Evolutionary conservation across 2,113 vertebrate genomes (phyloP).

Genomic region (Panthera leo): DNA sequence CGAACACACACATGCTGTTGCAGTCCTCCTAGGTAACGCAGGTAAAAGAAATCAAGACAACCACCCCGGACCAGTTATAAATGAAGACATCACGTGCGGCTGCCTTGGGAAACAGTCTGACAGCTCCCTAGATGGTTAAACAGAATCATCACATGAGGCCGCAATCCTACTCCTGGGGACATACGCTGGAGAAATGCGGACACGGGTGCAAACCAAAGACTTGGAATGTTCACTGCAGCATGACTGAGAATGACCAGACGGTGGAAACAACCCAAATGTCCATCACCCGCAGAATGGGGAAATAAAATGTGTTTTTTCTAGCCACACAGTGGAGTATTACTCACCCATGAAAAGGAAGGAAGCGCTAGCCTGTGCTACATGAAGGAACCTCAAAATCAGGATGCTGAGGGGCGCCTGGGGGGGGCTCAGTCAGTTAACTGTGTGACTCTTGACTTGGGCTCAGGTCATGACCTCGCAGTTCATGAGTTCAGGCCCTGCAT

Average conservation of each 20-base stretch:
- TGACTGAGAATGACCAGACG: background rate
- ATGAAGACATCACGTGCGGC: background rate
- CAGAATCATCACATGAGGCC: fast-evolving
- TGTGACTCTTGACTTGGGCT: no score
- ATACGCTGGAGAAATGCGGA: background rate
- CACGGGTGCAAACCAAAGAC: background rate
- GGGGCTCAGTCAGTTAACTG: no score
- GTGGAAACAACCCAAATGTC: background rate
- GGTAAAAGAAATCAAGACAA: background rate
- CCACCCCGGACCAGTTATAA: background rate
- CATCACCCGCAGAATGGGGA: no score
- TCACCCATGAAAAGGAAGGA: background rate
- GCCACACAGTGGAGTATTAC: background rate
- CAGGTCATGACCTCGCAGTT: no score
- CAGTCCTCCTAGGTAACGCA: background rate
- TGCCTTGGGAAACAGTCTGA: background rate
- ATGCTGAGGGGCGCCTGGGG: background rate
- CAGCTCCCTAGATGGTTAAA: background rate
- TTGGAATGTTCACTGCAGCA: background rate
- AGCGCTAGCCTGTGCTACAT: fast-evolving
- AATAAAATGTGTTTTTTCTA: fast-evolving
- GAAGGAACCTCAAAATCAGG: background rate
- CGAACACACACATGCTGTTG: fast-evolving
- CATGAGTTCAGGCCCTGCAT: no score
- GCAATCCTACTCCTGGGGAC: background rate